Percentiles rank a stretch among this genome's conserved stretches.
Evolutionary conservation across 1,140 invertebrate genomes (phyloP).

Genomic region (Tribolium madens): DNA sequence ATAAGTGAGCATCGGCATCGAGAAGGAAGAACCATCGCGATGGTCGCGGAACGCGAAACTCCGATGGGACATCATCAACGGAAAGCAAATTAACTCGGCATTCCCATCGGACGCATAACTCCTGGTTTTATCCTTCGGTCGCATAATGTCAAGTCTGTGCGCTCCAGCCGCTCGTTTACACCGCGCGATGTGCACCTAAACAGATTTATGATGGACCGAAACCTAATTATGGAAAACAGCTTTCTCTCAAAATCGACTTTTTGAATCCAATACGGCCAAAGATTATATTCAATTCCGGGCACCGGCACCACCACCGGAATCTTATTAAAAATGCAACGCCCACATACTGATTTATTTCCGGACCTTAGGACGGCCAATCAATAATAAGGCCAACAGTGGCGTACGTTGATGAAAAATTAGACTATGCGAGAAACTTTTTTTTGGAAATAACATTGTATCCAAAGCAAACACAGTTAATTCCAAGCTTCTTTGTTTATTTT

Average conservation of each 20-base stretch:
- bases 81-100: constrained; percentile 62
- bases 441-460: too few species aligned
- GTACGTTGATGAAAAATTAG: too few species aligned
- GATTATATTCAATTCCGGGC: constrained; percentile 17
- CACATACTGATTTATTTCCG: constrained; percentile 33
- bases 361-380: constrained; percentile 5
- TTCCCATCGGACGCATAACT: constrained; percentile 59
- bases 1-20: constrained; percentile 49
- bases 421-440: too few species aligned
- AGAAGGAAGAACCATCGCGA: constrained; percentile 17
- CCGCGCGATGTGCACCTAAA: constrained; percentile 46
- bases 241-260: constrained; percentile 24
- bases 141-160: constrained; percentile 55
- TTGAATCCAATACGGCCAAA: not conserved
- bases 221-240: constrained; percentile 40
- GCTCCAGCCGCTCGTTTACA: constrained; percentile 50
- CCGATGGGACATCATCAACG: constrained; percentile 61
- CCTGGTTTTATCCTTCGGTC: constrained; percentile 61
- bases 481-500: not conserved
- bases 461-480: too few species aligned
- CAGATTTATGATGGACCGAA: constrained; percentile 45
- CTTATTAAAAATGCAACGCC: constrained; percentile 21
- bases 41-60: constrained; percentile 44
- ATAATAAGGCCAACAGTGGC: not conserved
- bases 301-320: constrained; percentile 8